Evolutionary conservation across 2,113 vertebrate genomes (phyloP).

Genomic region (Corydoras sp.): DNA sequence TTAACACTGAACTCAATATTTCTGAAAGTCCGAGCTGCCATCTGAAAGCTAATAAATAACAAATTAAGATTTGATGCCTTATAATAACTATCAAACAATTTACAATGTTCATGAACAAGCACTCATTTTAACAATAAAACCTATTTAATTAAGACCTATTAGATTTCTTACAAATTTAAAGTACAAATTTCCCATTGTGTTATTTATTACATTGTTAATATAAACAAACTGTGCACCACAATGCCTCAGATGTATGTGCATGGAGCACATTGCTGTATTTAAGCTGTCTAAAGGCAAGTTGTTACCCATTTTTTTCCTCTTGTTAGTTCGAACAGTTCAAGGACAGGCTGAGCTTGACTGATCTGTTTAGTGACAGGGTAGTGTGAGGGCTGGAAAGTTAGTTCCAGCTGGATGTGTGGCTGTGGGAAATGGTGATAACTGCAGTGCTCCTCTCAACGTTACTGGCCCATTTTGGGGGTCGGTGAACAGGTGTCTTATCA

Average conservation of each 20-base stretch:
- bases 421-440: constrained; percentile 9
- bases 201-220: no score
- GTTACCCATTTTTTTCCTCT: constrained; percentile 18
- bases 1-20: no score
- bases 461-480: constrained; percentile 21
- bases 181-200: no score
- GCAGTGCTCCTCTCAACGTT: constrained; percentile 14
- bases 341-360: constrained; percentile 31
- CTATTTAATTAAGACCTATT: no score
- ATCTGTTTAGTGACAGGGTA: neutral
- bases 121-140: no score
- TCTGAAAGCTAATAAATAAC: no score
- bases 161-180: no score
- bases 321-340: constrained; percentile 23
- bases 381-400: constrained; percentile 13
- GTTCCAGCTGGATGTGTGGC: constrained; percentile 13
- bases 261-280: neutral
- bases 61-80: no score
- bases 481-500: constrained; percentile 32
- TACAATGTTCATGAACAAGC: no score
- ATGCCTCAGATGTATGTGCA: neutral
- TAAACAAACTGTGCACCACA: no score
- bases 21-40: no score
- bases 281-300: constrained; percentile 2
- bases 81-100: no score